These are phyloP conservation scores for Dermatemys mawii DNA, from an alignment of 2,113 vertebrate genomes.

Conservation along the genomic window DNA sequence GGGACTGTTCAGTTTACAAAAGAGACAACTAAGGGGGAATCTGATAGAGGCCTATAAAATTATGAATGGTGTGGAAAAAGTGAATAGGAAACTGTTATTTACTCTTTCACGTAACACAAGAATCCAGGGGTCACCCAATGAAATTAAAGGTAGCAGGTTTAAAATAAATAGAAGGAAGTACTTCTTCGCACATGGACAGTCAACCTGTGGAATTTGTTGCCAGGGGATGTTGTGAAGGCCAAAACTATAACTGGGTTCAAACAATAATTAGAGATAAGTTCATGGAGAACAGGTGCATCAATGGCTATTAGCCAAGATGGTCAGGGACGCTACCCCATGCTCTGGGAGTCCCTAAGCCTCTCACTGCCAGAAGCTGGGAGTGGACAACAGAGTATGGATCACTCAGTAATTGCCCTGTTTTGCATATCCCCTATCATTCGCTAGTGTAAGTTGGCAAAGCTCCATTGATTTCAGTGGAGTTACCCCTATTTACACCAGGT, in stretches of 20 bases:
- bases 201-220: not conserved
- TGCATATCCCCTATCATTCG: not conserved
- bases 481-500: fast-evolving
- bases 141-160: not conserved
- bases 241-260: not conserved
- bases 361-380: not conserved
- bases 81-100: not conserved
- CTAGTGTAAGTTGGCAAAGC: not conserved
- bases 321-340: not conserved
- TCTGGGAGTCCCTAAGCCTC: not conserved
- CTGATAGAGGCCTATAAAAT: not conserved
- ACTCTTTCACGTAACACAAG: not conserved
- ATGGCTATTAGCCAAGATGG: not conserved
- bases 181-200: not conserved
- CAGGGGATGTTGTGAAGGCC: not conserved
- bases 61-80: not conserved
- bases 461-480: not conserved
- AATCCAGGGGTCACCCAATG: not conserved
- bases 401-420: not conserved
- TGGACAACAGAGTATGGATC: not conserved
- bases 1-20: not conserved
- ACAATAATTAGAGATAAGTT: not conserved
- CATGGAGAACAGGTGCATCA: not conserved
- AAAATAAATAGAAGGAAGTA: not conserved
- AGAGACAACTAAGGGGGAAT: not conserved